Evolutionary conservation across 2,888 invertebrate species (phyloP).

Genomic region (Lagria hirta): DNA sequence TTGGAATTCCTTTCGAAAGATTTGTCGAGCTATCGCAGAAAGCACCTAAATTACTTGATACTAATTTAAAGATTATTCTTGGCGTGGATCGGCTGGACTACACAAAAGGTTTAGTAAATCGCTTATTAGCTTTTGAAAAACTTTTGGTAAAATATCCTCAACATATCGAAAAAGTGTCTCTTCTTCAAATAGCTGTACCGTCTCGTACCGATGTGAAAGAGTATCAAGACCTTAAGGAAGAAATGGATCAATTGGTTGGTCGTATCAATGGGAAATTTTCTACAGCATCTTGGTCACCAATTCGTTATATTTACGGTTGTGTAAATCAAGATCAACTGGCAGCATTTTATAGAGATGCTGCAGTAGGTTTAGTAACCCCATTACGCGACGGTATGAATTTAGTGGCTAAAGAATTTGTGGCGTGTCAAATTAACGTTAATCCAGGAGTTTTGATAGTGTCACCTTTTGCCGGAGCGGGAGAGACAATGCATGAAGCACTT

Average conservation of each 20-base stretch:
- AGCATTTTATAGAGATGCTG: constrained; percentile 82
- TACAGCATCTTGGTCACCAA: constrained; percentile 91
- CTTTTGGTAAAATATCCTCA: constrained; percentile 82
- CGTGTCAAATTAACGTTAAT: constrained; percentile 83
- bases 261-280: constrained; percentile 87
- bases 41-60: constrained; percentile 64
- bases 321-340: constrained; percentile 84
- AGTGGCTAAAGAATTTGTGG: constrained; percentile 90
- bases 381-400: constrained; percentile 89
- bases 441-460: constrained; percentile 85
- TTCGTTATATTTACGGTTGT: constrained; percentile 82
- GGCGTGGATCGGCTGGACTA: constrained; percentile 90
- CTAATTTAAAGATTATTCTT: constrained; percentile 77
- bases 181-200: constrained; percentile 85
- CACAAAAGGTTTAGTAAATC: constrained; percentile 85
- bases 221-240: constrained; percentile 86
- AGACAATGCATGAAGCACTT: constrained; percentile 91
- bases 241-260: constrained; percentile 87
- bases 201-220: constrained; percentile 88
- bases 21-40: constrained; percentile 80
- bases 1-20: constrained; percentile 85
- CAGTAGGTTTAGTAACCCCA: constrained; percentile 85
- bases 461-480: constrained; percentile 89
- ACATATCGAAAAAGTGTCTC: constrained; percentile 78
- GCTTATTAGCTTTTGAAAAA: constrained; percentile 79